Evolutionary conservation across 2,797 vertebrate species (phyloP).

Genomic region (Clarias fuscus): DNA sequence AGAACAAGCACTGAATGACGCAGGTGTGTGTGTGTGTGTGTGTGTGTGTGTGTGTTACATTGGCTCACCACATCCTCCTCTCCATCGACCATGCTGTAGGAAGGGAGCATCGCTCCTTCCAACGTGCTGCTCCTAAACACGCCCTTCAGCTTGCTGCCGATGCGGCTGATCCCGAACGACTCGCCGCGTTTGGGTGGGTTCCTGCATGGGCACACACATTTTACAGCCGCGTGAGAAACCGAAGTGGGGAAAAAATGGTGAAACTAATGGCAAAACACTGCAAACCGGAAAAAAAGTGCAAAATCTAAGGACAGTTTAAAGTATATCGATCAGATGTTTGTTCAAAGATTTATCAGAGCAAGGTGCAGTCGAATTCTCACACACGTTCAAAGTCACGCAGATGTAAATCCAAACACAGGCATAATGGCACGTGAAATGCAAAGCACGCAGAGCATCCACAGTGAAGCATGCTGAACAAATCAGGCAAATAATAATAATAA

Average conservation of each 20-base stretch:
- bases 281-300: not conserved
- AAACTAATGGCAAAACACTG: not conserved
- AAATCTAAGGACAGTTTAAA: not conserved
- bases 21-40: too few species aligned
- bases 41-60: not conserved
- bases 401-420: not conserved
- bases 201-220: conserved; percentile 64
- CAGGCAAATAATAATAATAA: not conserved
- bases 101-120: conserved; percentile 89
- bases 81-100: conserved; percentile 73
- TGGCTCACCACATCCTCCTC: conserved; percentile 88
- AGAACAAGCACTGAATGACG: too few species aligned
- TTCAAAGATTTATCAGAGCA: not conserved
- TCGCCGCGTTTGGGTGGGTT: conserved; percentile 88
- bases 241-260: not conserved
- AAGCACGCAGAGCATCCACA: conserved; percentile 12
- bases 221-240: not conserved
- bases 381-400: not conserved
- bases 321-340: not conserved
- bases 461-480: conserved; percentile 17
- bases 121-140: conserved; percentile 92
- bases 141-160: conserved; percentile 93
- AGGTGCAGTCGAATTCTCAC: not conserved
- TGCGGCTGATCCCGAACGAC: conserved; percentile 88
- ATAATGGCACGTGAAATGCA: not conserved